Evolutionary conservation across 1,140 invertebrate species (phyloP), one percentile per base, ranked within the genome.

Genomic region (Vollenhovia emeryi): DNA sequence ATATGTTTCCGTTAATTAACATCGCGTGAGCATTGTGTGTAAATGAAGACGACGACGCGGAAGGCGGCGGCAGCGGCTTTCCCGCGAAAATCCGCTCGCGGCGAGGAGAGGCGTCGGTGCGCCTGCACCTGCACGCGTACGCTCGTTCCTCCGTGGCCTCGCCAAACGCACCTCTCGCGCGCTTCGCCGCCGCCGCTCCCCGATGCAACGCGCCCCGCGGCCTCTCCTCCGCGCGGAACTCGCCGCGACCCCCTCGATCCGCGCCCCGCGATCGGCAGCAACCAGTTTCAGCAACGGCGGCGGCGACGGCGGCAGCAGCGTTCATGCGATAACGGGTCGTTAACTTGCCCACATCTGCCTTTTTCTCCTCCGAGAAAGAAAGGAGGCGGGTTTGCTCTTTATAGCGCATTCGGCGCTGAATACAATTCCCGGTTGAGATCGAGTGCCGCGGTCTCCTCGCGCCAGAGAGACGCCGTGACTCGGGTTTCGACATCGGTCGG

Each of bases 281-380:
- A 92, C 91, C 88, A 92, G 91, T 92, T 91, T 92, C 85, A 87
- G 86, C 86, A 86, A 85, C 45, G 60, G n/a, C 74, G 55, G 50
- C 50, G 50, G 45, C 83, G 30, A 11, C 11, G 55, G 3, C 57
- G 27, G 87, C 64, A 45, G 55, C 85, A 78, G 60, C 59, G 76
- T 89, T 68, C 75, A 82, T 74, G 88, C 91, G 93, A 93, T 93
- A 93, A 92, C 92, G 90, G 93, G 91, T 93, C 92, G 92, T 93
- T 93, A 93, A 92, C 92, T 93, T 93, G 88, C 84, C 90, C 90
- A 92, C 92, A 93, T 93, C 92, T 91, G 93, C 91, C 92, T 92
- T 90, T 89, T 89, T 92, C 89, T 87, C 21, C 71, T 62, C 80
- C 40, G n/a, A 79, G 83, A 48, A 86, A 76, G 75, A 68, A 76